Conservation (phyloP, 2,113 vertebrate species). For the Willisornis vidua region DNA sequence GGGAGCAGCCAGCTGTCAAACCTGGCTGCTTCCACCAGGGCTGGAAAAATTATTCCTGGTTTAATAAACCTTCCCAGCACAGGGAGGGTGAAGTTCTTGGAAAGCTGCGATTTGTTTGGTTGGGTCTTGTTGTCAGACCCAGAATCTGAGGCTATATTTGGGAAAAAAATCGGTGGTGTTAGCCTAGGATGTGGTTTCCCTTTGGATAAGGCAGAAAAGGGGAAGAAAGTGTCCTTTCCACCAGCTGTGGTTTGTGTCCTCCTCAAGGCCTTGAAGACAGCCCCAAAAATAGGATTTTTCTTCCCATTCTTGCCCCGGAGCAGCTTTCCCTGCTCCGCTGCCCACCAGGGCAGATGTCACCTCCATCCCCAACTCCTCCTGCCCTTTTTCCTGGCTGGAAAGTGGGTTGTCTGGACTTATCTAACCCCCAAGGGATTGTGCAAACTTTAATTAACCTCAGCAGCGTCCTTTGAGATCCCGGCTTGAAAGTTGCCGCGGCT, state of each 20-base stretch:
- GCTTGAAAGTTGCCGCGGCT: not conserved
- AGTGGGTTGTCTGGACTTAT: not conserved
- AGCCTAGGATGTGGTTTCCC: not conserved
- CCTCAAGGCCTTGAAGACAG: not conserved
- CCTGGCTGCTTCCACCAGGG: not conserved
- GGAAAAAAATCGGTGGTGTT: not conserved
- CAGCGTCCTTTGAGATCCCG: not conserved
- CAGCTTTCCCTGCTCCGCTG: not conserved
- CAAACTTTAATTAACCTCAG: constrained; percentile 8
- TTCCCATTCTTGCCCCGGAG: not conserved
- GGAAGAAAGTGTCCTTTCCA: not conserved
- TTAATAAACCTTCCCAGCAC: not conserved
- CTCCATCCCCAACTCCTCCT: not conserved
- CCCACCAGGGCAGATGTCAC: not conserved
- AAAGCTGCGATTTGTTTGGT: not conserved
- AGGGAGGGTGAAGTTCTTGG: not conserved
- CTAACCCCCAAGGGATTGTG: not conserved
- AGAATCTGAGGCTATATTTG: accelerated
- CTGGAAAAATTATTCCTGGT: not conserved
- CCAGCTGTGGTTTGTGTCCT: not conserved
- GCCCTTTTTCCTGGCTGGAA: not conserved
- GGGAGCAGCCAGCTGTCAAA: not conserved
- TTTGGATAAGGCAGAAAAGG: not conserved
- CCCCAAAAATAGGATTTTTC: not conserved
- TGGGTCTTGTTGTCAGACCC: not conserved